These are phyloP conservation scores for Sycophaga agraensis DNA, from an alignment of 1,140 invertebrate species.

Conservation along the genomic window DNA sequence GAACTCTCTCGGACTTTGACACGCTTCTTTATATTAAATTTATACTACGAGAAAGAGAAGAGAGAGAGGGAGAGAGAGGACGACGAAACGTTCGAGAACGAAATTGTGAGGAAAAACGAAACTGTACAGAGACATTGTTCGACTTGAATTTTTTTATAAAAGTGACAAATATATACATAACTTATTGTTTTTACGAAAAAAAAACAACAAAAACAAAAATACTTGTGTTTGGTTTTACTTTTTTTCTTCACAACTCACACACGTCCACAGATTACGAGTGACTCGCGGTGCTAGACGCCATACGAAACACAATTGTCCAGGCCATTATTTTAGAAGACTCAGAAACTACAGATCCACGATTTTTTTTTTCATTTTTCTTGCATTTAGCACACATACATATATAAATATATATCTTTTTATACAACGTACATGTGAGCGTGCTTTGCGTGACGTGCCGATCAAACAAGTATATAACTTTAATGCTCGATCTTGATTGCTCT, in stretches of 20 bases:
- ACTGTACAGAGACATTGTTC: constrained; percentile 54
- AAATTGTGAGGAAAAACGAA: not conserved
- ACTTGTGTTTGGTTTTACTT: constrained; percentile 46
- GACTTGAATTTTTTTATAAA: constrained; percentile 38
- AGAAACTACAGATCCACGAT: not conserved
- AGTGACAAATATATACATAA: constrained; percentile 53
- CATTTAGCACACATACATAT: not conserved
- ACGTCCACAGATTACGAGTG: constrained; percentile 18
- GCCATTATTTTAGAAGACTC: not conserved
- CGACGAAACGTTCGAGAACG: no score
- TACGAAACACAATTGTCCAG: no score
- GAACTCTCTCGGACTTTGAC: not conserved
- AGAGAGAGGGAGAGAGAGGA: constrained; percentile 7
- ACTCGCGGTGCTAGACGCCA: constrained; percentile 25
- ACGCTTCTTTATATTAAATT: not conserved
- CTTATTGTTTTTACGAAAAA: constrained; percentile 54
- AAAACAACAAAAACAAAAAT: constrained; percentile 41
- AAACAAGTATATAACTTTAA: no score
- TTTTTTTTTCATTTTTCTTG: not conserved
- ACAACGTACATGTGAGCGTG: constrained; percentile 10
- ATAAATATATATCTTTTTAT: constrained; percentile 1
- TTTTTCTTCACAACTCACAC: constrained; percentile 35
- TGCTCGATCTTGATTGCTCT: no score
- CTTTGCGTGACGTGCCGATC: constrained; percentile 49
- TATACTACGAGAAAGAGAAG: not conserved